Evolutionary conservation across 2,797 vertebrate species (phyloP).

Genomic region (Acanthopagrus latus): DNA sequence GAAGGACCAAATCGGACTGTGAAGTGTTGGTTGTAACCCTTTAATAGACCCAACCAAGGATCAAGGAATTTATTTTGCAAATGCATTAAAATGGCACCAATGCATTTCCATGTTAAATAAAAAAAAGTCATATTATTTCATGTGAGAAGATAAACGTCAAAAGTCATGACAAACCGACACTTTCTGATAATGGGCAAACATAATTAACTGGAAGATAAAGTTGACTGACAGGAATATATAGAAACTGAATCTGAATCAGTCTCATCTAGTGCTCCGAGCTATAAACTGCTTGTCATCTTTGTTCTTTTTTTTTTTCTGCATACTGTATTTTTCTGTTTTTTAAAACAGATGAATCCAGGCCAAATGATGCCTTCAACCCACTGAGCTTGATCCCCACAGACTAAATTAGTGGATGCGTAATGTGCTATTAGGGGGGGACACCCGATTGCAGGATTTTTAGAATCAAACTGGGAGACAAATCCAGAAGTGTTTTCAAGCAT

Average conservation of each 20-base stretch:
- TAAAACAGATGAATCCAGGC: background rate
- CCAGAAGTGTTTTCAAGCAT: conserved; percentile 16
- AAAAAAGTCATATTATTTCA: background rate
- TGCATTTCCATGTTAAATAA: background rate
- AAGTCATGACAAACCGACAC: background rate
- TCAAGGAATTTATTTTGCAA: background rate
- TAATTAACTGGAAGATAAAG: background rate
- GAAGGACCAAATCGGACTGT: background rate
- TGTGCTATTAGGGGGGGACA: background rate
- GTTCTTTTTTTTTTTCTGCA: background rate
- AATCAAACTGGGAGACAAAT: conserved; percentile 6
- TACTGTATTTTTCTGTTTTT: background rate
- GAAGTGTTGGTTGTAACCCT: background rate
- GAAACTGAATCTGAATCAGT: background rate
- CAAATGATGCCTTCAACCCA: background rate
- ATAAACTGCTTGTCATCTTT: background rate
- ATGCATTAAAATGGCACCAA: background rate
- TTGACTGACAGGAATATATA: background rate
- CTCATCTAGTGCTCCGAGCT: background rate
- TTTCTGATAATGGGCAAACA: background rate
- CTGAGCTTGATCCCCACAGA: background rate
- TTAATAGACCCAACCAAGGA: background rate
- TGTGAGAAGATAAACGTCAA: background rate
- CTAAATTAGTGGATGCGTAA: conserved; percentile 2
- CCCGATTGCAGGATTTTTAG: background rate